Evolutionary conservation across 2,888 invertebrate species (phyloP).

Genomic region (Andrena haemorrhoa): DNA sequence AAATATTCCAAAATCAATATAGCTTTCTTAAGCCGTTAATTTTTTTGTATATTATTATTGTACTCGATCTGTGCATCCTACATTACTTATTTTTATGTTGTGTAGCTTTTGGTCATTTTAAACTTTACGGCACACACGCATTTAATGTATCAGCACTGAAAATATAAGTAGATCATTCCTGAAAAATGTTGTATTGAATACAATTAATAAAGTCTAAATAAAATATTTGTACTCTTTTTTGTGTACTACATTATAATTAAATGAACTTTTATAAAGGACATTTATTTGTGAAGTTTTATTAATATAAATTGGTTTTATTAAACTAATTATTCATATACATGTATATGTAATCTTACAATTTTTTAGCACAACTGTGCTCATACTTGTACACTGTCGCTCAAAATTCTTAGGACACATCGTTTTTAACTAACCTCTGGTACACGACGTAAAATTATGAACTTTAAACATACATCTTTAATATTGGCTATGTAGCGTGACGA

Average conservation of each 20-base stretch:
- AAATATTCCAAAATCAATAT: constrained; percentile 47
- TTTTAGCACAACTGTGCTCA: background rate
- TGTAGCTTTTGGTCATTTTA: too few relatives aligned
- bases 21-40: background rate
- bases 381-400: too few relatives aligned
- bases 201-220: background rate
- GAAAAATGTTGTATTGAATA: background rate
- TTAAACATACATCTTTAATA: background rate
- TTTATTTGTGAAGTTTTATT: constrained; percentile 3
- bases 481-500: too few relatives aligned
- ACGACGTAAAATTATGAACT: too few relatives aligned
- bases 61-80: background rate
- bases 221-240: background rate
- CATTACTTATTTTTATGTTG: constrained; percentile 9
- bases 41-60: background rate
- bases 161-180: background rate
- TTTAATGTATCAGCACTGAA: background rate
- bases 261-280: background rate
- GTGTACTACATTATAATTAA: background rate
- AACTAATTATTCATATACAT: background rate
- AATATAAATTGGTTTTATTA: constrained; percentile 5
- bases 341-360: constrained; percentile 16
- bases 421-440: too few relatives aligned
- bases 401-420: too few relatives aligned
- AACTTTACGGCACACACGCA: too few relatives aligned